phyloP scores from a whole-genome alignment of 2,888 invertebrate species.

The Drosophila robusta region DNA sequence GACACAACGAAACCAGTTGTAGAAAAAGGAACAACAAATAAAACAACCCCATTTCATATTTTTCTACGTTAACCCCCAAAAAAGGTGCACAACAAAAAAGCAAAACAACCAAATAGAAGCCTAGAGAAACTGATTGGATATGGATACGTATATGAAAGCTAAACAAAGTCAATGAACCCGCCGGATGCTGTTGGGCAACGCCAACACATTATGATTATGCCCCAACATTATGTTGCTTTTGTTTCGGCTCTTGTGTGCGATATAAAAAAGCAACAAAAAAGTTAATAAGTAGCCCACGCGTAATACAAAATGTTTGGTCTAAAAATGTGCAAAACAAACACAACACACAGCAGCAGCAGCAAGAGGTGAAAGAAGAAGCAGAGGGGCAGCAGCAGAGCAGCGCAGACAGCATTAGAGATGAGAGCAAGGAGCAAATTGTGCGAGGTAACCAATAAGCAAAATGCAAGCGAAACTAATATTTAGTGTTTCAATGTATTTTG shows the following conservation, averaged over 20 bases:
- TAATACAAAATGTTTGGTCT: conserved; percentile 44
- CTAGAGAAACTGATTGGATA: conserved; percentile 23
- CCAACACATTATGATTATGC: conserved; percentile 43
- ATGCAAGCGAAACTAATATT: no score
- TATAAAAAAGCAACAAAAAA: conserved; percentile 10
- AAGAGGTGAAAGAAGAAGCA: conserved; percentile 1
- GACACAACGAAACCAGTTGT: conserved; percentile 37
- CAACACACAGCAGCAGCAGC: conserved; percentile 1
- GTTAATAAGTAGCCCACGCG: conserved; percentile 50
- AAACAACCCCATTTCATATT: conserved; percentile 53
- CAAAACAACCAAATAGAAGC: conserved; percentile 8
- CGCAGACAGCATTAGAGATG: conserved; percentile 38
- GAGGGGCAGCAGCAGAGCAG: conserved; percentile 4
- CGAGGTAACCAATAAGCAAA: no score
- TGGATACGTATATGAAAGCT: conserved; percentile 28
- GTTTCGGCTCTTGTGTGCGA: not conserved
- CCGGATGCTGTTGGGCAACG: conserved; percentile 23
- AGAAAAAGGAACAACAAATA: conserved; percentile 15
- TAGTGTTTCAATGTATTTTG: no score
- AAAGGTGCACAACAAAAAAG: conserved; percentile 32
- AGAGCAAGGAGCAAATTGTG: conserved; percentile 1
- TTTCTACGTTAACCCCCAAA: conserved; percentile 47
- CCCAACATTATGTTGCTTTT: conserved; percentile 9
- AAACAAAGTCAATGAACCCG: conserved; percentile 54
- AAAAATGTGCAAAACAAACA: conserved; percentile 33